A percentile compares a stretch with the other conserved stretches of the same genome.
phyloP scores from a whole-genome alignment of 1,140 invertebrate species.

The Drosophila ogumai region DNA sequence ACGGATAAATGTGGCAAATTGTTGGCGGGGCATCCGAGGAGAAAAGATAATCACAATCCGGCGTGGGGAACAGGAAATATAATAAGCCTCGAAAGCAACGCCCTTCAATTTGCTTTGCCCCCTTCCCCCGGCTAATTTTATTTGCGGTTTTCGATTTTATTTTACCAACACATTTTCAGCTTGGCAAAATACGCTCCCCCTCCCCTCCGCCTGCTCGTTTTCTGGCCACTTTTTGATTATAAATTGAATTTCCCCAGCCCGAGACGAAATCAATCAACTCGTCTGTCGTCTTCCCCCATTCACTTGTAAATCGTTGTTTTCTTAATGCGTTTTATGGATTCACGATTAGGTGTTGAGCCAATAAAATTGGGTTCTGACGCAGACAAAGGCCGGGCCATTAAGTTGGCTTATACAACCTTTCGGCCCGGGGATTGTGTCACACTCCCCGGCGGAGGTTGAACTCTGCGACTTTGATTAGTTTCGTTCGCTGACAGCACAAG shows the following conservation, averaged over 20 bases:
- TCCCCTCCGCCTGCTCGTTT: background rate
- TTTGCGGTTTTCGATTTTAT: constrained; percentile 75
- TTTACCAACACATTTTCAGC: constrained; percentile 62
- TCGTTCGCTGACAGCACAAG: constrained; percentile 35
- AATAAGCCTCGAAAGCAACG: constrained; percentile 68
- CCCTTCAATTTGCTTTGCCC: constrained; percentile 63
- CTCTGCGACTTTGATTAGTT: constrained; percentile 27
- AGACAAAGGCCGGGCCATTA: constrained; percentile 33
- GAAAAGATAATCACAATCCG: constrained; percentile 51
- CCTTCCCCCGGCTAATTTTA: constrained; percentile 61
- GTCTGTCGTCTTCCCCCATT: constrained; percentile 33
- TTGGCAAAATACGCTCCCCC: constrained; percentile 15
- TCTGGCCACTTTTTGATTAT: constrained; percentile 37
- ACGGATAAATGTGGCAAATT: constrained; percentile 22
- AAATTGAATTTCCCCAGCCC: constrained; percentile 66
- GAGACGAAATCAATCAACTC: constrained; percentile 70
- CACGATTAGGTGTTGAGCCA: constrained; percentile 55
- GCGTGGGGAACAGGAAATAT: constrained; percentile 61
- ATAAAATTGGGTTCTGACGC: constrained; percentile 45
- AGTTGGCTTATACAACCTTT: constrained; percentile 20
- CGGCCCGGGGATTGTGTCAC: constrained; percentile 37
- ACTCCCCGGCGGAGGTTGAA: constrained; percentile 7
- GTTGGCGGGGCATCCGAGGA: constrained; percentile 8
- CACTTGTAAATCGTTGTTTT: constrained; percentile 44
- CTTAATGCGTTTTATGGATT: constrained; percentile 65